Evolutionary conservation across 2,888 invertebrate species (phyloP).

Genomic region (Steinernema scapterisci): DNA sequence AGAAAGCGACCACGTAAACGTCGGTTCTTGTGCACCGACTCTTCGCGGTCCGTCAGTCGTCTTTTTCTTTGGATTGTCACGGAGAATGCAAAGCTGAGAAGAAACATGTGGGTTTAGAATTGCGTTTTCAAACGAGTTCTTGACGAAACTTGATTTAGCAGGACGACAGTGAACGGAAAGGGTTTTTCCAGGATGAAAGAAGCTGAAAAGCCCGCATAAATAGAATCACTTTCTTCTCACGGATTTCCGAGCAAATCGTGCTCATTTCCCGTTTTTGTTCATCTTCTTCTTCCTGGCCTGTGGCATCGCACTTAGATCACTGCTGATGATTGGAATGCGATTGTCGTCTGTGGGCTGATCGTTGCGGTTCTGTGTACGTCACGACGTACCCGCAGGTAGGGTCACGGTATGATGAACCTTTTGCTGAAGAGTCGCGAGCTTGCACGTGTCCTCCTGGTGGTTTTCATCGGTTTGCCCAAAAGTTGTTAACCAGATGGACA

Average conservation of each 20-base stretch:
- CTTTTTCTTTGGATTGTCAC: not conserved
- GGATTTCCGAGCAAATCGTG: no score
- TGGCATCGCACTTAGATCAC: not conserved
- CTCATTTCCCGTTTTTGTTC: no score
- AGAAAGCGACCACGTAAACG: not conserved
- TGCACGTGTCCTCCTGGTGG: no score
- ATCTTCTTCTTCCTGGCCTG: not conserved
- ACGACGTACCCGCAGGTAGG: constrained; percentile 15
- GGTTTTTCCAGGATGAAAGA: no score
- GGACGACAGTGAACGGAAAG: no score
- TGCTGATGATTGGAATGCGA: not conserved
- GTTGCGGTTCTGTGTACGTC: constrained; percentile 22
- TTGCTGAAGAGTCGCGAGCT: not conserved
- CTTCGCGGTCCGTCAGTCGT: not conserved
- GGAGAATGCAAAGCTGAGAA: not conserved
- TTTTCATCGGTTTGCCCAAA: no score
- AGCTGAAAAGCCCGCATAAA: no score
- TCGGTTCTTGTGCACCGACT: constrained; percentile 25
- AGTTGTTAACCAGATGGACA: no score
- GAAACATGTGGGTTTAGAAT: no score
- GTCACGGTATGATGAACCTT: constrained; percentile 28
- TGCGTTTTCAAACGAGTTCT: no score
- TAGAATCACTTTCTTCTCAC: no score
- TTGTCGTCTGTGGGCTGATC: not conserved
- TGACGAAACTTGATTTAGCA: no score